These are phyloP conservation scores for Mareca strepera DNA, from an alignment of 2,797 vertebrate species.

Conservation along the genomic window DNA sequence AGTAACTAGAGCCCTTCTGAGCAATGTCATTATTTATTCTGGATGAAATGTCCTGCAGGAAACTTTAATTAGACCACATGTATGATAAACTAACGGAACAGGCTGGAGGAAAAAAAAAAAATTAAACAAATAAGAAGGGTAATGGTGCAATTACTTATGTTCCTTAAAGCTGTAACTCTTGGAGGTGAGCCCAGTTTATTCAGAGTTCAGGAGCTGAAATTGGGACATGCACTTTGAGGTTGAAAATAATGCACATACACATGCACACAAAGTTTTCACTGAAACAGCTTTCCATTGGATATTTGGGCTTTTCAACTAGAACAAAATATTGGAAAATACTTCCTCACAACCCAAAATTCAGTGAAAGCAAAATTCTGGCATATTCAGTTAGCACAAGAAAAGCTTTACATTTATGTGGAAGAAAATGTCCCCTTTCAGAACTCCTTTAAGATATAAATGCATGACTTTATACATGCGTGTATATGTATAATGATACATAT, in stretches of 20 bases:
- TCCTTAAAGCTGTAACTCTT: not conserved
- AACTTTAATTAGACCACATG: constrained; percentile 53
- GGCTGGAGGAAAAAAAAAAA: not conserved
- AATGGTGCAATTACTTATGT: constrained; percentile 41
- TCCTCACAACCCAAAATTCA: not conserved
- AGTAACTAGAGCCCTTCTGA: constrained; percentile 2
- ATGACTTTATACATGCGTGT: not conserved
- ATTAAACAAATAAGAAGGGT: constrained; percentile 11
- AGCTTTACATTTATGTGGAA: not conserved
- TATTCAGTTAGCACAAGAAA: not conserved
- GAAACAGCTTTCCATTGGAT: not conserved
- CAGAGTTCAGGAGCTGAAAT: constrained; percentile 5
- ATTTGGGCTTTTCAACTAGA: not conserved
- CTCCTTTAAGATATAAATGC: not conserved
- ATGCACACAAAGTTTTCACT: not conserved
- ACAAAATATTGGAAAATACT: not conserved
- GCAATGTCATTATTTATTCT: constrained; percentile 56
- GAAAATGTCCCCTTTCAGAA: not conserved
- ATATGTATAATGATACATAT: fast-evolving
- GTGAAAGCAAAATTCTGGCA: not conserved
- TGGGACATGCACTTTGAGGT: not conserved
- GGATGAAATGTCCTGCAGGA: constrained; percentile 56
- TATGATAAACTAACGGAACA: constrained; percentile 57
- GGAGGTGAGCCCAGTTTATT: constrained; percentile 26
- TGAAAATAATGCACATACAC: not conserved